phyloP scores from a whole-genome alignment of 2,888 invertebrate genomes.

The Ditula angustiorana region DNA sequence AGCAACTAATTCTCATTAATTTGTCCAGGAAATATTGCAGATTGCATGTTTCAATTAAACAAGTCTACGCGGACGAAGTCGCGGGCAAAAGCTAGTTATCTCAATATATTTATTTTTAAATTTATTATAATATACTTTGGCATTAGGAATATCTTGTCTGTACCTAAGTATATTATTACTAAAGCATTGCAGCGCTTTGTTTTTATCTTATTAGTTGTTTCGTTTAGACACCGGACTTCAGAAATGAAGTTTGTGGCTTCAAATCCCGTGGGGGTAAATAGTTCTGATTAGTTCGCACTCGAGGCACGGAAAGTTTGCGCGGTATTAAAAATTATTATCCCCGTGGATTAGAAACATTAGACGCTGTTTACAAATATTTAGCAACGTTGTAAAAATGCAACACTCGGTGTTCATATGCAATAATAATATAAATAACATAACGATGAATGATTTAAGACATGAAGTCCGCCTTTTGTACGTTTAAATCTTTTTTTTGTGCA shows the following conservation, averaged over 20 bases:
- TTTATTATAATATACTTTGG: no score
- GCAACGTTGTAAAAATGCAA: neutral
- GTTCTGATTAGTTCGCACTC: constrained; percentile 33
- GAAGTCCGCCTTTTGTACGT: no score
- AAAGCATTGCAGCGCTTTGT: neutral
- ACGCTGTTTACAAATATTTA: constrained; percentile 3
- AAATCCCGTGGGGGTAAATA: constrained; percentile 32
- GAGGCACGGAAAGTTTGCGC: constrained; percentile 21
- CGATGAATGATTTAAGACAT: no score
- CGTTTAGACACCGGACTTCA: constrained; percentile 29
- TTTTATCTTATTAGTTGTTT: constrained; percentile 31
- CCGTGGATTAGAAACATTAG: constrained; percentile 20
- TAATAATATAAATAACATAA: no score
- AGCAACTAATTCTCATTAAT: no score
- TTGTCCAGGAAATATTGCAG: no score
- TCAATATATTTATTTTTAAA: no score
- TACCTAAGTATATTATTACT: neutral
- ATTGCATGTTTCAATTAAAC: no score
- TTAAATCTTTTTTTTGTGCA: no score
- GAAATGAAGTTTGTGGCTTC: constrained; percentile 34
- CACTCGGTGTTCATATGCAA: no score
- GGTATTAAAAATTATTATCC: constrained; percentile 39
- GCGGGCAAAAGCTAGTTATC: no score
- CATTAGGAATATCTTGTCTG: neutral
- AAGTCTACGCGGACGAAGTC: no score